Conservation (phyloP, 2,888 invertebrate species). For the Acronicta alni region DNA sequence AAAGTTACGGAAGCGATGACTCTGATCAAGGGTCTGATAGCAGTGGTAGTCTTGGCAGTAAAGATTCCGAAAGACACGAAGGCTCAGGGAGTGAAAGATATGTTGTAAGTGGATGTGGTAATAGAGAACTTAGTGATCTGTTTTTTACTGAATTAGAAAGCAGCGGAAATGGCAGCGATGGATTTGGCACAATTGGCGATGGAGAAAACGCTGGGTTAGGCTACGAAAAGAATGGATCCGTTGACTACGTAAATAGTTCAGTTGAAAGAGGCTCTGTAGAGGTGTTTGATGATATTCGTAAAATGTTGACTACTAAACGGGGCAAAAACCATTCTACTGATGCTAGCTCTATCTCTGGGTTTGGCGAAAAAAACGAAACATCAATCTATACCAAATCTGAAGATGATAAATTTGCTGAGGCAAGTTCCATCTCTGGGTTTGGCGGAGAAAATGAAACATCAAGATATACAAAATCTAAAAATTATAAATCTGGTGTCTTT, state of each 20-base stretch:
- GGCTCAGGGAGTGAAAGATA: conserved; percentile 18
- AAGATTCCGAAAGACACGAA: conserved; percentile 22
- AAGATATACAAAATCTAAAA: conserved; percentile 77
- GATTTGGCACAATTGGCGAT: too few relatives aligned
- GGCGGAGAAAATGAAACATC: conserved; percentile 69
- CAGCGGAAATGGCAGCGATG: too few relatives aligned
- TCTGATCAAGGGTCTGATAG: too few relatives aligned
- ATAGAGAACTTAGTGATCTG: too few relatives aligned
- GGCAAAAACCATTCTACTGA: conserved; percentile 68
- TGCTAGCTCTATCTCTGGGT: conserved; percentile 50
- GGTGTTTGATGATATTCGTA: conserved; percentile 64
- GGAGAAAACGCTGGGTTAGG: too few relatives aligned
- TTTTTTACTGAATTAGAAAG: too few relatives aligned
- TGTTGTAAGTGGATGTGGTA: conserved; percentile 41
- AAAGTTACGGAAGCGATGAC: too few relatives aligned
- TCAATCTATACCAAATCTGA: conserved; percentile 77
- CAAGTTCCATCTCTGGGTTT: too few relatives aligned
- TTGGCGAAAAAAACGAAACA: conserved; percentile 68
- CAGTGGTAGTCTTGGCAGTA: too few relatives aligned
- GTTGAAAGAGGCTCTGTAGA: conserved; percentile 48
- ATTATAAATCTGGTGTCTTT: conserved; percentile 83
- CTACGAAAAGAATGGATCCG: too few relatives aligned
- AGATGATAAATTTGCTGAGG: conserved; percentile 84
- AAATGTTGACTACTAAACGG: conserved; percentile 71
- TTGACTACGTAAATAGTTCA: too few relatives aligned